Evolutionary conservation across 2,888 invertebrate genomes (phyloP).

Genomic region (Philereme transversata): DNA sequence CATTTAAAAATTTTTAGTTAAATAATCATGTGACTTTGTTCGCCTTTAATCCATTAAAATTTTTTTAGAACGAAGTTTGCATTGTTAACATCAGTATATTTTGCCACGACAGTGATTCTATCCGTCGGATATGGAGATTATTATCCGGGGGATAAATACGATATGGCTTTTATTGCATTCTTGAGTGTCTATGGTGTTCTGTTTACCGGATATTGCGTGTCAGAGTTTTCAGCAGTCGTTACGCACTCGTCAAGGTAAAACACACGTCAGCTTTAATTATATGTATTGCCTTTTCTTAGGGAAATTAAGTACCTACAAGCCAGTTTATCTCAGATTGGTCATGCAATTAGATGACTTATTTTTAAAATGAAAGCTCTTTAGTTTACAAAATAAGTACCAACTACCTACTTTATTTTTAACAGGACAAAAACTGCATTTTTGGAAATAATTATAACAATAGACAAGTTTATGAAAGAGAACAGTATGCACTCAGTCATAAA

Average conservation of each 20-base stretch:
- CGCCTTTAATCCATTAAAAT: neutral
- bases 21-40: neutral
- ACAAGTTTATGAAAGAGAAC: slow-evolving; percentile 78
- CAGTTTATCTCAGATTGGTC: too few species aligned
- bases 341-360: neutral
- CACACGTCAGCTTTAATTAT: slow-evolving; percentile 4
- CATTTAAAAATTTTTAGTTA: neutral
- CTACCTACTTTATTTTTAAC: slow-evolving; percentile 5
- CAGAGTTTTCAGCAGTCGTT: slow-evolving; percentile 78
- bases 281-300: neutral
- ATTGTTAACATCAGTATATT: slow-evolving; percentile 71
- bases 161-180: slow-evolving; percentile 73
- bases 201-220: slow-evolving; percentile 76
- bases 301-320: neutral
- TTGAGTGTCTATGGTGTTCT: slow-evolving; percentile 76
- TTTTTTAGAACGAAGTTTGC: slow-evolving; percentile 62
- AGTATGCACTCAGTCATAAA: slow-evolving; percentile 75
- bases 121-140: slow-evolving; percentile 80
- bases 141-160: slow-evolving; percentile 68
- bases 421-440: slow-evolving; percentile 78
- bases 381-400: too few species aligned
- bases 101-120: slow-evolving; percentile 69
- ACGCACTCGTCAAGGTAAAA: slow-evolving; percentile 74
- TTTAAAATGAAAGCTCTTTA: neutral
- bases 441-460: slow-evolving; percentile 75